A percentile compares a stretch with the other conserved stretches of the same genome.
Conservation (phyloP, 2,113 vertebrate genomes). For the Leptobrachium leishanense region DNA sequence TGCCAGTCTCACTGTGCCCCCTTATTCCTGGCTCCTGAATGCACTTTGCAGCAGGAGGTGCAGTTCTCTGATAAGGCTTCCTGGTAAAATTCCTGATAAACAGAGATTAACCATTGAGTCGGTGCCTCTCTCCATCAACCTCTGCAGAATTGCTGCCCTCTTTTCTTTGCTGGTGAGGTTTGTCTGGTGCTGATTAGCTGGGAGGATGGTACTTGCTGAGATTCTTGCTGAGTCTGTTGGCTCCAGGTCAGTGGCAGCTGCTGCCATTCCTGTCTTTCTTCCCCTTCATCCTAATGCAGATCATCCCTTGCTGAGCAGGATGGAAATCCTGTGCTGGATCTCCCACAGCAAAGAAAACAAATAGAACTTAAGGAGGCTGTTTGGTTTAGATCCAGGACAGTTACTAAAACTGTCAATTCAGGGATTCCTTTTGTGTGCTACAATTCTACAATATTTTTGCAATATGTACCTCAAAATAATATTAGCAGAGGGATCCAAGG, state of each 20-base stretch:
- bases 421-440: too few species aligned
- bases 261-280: conserved; percentile 2
- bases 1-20: conserved; percentile 22
- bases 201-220: conserved; percentile 14
- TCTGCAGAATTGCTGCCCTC: not conserved
- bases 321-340: not conserved
- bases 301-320: not conserved
- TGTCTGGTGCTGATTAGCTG: conserved; percentile 26
- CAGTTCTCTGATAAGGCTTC: not conserved
- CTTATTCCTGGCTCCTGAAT: not conserved
- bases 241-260: conserved; percentile 42
- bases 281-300: conserved; percentile 10
- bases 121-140: conserved; percentile 4
- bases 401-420: too few species aligned
- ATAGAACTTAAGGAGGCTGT: not conserved
- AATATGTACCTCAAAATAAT: too few species aligned
- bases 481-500: too few species aligned
- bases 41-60: not conserved
- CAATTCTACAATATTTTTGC: too few species aligned
- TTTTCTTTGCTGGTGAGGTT: not conserved
- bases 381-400: too few species aligned
- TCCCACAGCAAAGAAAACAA: not conserved
- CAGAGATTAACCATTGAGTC: not conserved
- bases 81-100: not conserved
- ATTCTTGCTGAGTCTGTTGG: conserved; percentile 37